Base-by-base conservation (phyloP, 2,113 vertebrate species). In the Ciconia boyciana region DNA sequence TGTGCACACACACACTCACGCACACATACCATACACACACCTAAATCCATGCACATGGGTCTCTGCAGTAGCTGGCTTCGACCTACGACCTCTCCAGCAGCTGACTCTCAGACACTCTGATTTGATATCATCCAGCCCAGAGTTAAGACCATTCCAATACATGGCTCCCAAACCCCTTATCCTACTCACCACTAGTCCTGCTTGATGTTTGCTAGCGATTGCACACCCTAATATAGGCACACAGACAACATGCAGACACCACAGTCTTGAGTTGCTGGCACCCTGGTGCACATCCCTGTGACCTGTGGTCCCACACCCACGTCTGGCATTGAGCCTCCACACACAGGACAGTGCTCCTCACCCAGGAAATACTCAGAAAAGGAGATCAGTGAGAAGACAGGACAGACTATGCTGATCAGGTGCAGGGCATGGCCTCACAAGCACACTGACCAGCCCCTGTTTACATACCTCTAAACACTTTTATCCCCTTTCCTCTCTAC, bases 161-260 rank as follows among this genome's bases (percentile, higher is more conserved):
- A 2, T 44, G 39, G 20, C 41, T 69, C 28, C 16, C 20, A 69
- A 18, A 39, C 6, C 16, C 34, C 16, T 48, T 31, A 26, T 55
- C 41, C 20, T 44, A 17, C 41, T 58, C 57, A 8, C 16, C 28
- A 20, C 26, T 20, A 48, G 28, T 48, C 34, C 4, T 0, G 10
- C 34, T 69, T 48, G 12, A 46, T 31, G 34, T 25, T 55, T 31
- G 19, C 19, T 48, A 69, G 26, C 8, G 1, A 39, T 19, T 65
- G 31, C 18, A 43, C 8, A 11, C 2, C 8, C 1, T 54, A 22
- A 58, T 1, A 1, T 15, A 31, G 0, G 4, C 18, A 29, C 6
- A 1, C n/a, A 24, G 44, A 11, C 44, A 28, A 54, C 4, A 28
- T 32, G 65, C 18, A 57, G 17, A 13, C 36, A 46, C 24, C 0